A percentile compares a stretch with the other conserved stretches of the same genome.
phyloP scores from a whole-genome alignment of 2,888 invertebrate genomes.

The Pasiphila rectangulata region DNA sequence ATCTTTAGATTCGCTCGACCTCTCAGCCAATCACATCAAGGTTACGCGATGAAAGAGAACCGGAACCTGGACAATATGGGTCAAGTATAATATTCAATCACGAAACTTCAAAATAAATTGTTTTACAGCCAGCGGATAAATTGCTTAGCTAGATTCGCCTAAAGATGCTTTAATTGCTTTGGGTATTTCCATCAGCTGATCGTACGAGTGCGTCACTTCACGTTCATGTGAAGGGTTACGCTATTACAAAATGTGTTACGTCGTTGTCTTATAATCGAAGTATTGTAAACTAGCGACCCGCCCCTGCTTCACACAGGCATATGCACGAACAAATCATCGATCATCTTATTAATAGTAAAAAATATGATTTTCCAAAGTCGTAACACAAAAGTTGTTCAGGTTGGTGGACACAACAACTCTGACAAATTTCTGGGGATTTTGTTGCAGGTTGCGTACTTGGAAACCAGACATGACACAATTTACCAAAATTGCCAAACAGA shows the following conservation, averaged over 20 bases:
- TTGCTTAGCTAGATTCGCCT: constrained; percentile 16
- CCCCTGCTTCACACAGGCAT: too few relatives aligned
- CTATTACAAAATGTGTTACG: background rate
- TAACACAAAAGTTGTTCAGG: too few relatives aligned
- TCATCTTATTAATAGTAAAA: too few relatives aligned
- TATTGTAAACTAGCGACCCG: background rate
- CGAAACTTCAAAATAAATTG: constrained; percentile 13
- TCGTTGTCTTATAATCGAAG: background rate
- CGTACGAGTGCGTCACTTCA: constrained; percentile 12
- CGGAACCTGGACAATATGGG: constrained; percentile 51
- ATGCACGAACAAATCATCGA: too few relatives aligned
- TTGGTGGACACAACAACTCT: too few relatives aligned
- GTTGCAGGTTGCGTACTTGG: too few relatives aligned
- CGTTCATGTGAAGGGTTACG: constrained; percentile 11
- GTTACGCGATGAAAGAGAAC: constrained; percentile 42
- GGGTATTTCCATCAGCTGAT: constrained; percentile 32
- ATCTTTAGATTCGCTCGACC: constrained; percentile 42
- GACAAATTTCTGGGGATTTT: too few relatives aligned
- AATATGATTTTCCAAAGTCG: too few relatives aligned
- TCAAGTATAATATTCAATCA: constrained; percentile 42
- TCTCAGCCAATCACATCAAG: constrained; percentile 48
- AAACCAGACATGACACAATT: too few relatives aligned
- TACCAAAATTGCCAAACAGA: too few relatives aligned
- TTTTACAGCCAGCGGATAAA: constrained; percentile 15
- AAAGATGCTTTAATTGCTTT: constrained; percentile 16